phyloP scores from a whole-genome alignment of 2,797 vertebrate species.

The Vireo griseus region DNA sequence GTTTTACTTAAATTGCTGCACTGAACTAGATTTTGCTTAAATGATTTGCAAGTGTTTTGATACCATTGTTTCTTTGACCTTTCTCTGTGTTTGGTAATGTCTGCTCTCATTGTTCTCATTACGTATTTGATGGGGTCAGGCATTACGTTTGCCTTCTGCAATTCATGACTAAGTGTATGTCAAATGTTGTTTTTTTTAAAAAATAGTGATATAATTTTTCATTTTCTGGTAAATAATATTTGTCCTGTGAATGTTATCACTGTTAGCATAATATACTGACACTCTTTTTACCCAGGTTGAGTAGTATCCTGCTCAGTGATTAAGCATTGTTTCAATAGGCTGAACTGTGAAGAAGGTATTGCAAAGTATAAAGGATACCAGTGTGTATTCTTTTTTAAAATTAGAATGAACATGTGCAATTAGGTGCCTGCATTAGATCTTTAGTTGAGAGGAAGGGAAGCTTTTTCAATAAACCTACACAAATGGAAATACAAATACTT shows the following conservation, averaged over 20 bases:
- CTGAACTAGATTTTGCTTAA: conserved; percentile 45
- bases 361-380: neutral
- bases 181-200: neutral
- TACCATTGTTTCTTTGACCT: conserved; percentile 60
- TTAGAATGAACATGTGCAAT: neutral
- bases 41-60: conserved; percentile 50
- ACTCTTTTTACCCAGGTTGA: neutral
- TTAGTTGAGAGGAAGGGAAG: neutral
- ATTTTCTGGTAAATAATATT: neutral
- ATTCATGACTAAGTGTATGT: conserved; percentile 30
- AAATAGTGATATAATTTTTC: neutral
- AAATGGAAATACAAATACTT: neutral
- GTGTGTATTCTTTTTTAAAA: neutral
- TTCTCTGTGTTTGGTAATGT: conserved; percentile 69
- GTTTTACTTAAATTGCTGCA: neutral
- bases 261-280: neutral
- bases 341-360: neutral
- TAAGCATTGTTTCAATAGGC: neutral
- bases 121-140: conserved; percentile 61
- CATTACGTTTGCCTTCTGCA: conserved; percentile 66
- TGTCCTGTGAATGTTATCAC: neutral
- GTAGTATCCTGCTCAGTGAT: neutral
- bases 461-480: neutral
- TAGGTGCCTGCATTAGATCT: neutral
- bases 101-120: conserved; percentile 73